Base-by-base conservation (phyloP, 2,888 invertebrate genomes). In the Chrysotoxum bicinctum region DNA sequence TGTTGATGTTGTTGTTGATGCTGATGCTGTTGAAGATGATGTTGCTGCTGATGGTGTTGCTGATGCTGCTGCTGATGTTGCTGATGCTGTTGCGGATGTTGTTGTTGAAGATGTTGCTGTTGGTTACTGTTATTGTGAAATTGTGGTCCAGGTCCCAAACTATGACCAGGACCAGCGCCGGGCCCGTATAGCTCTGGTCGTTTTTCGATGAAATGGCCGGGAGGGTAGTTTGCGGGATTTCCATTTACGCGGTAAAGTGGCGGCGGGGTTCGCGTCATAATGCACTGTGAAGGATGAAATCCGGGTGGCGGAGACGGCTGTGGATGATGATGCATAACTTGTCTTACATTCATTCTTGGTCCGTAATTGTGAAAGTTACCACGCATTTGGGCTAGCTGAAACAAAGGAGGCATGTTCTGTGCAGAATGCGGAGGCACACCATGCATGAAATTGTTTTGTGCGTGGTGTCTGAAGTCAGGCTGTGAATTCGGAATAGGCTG, bases 111-210 rank as follows among this genome's bases (percentile, higher is more conserved):
- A 14, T 82, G 54, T 52, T 74, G 32, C 6, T n/a, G 40, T 3
- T 45, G 64, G 16, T 7, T 40, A 12, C 16, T 26, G 9, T 23
- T 50, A 45, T 35, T 73, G 9, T 52, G 43, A 19, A 73, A 78
- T 56, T 66, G 80, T 19, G 64, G 78, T 1, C 66, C 66, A 50
- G 48, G 32, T n/a, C 21, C 45, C 12, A 54, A 3, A 35, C 62
- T 26, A 14, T 48, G 66, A 6, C 40, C 58, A 23, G 30, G 30
- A 10, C 91, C 88, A 91, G 92, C 90, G 43, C 43, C 66, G 9
- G 87, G 87, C 21, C 78, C 81, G 45, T 62, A 86, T 16, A 87
- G 69, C 10, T 82, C 64, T 12, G 64, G 64, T 54, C 87, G 87
- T 16, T 88, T 81, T 19, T 75, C 80, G 0, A 87, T 81, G 10